A percentile compares a stretch with the other conserved stretches of the same genome.
These are phyloP conservation scores for Amblyteles armatorius DNA, from an alignment of 2,888 invertebrate genomes.

Conservation along the genomic window DNA sequence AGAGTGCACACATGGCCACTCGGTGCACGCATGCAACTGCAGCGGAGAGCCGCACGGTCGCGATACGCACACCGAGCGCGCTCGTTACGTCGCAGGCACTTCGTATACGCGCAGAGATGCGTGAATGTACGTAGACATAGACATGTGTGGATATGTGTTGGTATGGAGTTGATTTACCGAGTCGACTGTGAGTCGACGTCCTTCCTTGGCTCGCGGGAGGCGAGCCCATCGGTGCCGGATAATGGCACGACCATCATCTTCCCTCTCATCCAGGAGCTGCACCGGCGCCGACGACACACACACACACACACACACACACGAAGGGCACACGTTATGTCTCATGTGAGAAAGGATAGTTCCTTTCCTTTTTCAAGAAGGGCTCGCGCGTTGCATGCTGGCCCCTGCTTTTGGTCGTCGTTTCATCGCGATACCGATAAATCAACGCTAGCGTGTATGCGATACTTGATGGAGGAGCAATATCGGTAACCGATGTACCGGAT, in stretches of 20 bases:
- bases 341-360: slow-evolving; percentile 7
- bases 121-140: not conserved
- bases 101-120: not conserved
- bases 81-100: slow-evolving; percentile 7
- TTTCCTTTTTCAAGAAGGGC: slow-evolving; percentile 25
- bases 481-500: slow-evolving; percentile 10
- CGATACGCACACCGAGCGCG: slow-evolving; percentile 55
- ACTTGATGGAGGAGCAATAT: slow-evolving; percentile 12
- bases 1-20: slow-evolving; percentile 46
- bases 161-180: slow-evolving; percentile 70
- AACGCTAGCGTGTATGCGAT: slow-evolving; percentile 5
- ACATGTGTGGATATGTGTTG: not conserved
- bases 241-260: slow-evolving; percentile 54
- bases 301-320: not conserved
- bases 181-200: slow-evolving; percentile 56
- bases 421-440: slow-evolving; percentile 34
- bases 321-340: not conserved
- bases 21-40: slow-evolving; percentile 12
- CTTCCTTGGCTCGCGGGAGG: slow-evolving; percentile 53
- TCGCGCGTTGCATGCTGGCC: not conserved
- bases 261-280: slow-evolving; percentile 34
- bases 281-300: slow-evolving; percentile 24
- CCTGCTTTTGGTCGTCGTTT: slow-evolving; percentile 22
- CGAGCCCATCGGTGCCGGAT: slow-evolving; percentile 38
- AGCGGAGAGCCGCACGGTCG: slow-evolving; percentile 36